These are phyloP conservation scores for Nothobranchius furzeri DNA, from an alignment of 2,113 vertebrate species.

Conservation along the genomic window DNA sequence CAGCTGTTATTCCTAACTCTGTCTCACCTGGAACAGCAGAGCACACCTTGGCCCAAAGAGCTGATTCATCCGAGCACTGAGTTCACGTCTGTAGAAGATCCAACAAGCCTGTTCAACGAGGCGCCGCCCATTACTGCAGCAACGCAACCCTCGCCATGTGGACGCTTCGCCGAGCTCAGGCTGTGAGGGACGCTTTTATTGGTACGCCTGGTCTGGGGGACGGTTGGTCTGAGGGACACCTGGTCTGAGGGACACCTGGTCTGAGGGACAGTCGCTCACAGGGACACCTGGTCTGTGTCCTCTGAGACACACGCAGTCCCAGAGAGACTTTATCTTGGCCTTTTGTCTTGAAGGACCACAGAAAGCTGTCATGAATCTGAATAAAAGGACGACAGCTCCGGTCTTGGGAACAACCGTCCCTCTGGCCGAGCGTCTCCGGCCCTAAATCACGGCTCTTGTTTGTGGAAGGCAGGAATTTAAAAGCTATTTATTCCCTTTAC, in stretches of 20 bases:
- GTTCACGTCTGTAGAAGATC: constrained; percentile 70
- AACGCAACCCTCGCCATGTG: constrained; percentile 60
- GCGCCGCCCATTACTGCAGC: constrained; percentile 63
- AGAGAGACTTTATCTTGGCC: not conserved
- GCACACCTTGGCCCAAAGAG: constrained; percentile 51
- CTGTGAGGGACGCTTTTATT: not conserved
- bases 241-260: too few relatives aligned
- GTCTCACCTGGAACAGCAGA: constrained; percentile 54
- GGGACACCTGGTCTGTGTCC: not conserved
- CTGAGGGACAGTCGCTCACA: not conserved
- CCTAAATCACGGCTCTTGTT: constrained; percentile 1
- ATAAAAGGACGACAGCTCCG: too few relatives aligned
- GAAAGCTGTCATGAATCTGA: not conserved
- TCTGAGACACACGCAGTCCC: too few relatives aligned
- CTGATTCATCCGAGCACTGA: constrained; percentile 73
- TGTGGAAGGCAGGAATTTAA: not conserved
- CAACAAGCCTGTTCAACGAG: constrained; percentile 79
- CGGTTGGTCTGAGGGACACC: too few relatives aligned
- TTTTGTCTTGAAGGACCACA: not conserved
- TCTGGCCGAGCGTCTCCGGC: constrained; percentile 2
- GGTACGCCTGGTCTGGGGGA: too few relatives aligned
- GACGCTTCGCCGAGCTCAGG: constrained; percentile 9
- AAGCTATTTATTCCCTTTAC: not conserved
- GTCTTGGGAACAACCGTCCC: not conserved
- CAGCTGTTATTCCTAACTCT: constrained; percentile 61